Evolutionary conservation across 2,888 invertebrate species (phyloP).

Genomic region (Dione vanillae): DNA sequence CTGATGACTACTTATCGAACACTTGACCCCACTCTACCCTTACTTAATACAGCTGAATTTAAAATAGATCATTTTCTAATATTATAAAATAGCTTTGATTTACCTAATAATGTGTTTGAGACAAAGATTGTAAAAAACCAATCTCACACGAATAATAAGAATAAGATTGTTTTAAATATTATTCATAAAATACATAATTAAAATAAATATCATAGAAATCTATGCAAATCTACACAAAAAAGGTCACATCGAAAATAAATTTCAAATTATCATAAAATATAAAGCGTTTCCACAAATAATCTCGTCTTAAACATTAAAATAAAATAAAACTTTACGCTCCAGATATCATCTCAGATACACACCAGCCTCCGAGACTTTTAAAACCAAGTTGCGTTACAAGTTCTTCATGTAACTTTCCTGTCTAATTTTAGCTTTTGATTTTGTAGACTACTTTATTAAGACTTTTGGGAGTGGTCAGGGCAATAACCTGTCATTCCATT

Average conservation of each 20-base stretch:
- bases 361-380: conserved; percentile 16
- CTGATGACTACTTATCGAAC: conserved; percentile 31
- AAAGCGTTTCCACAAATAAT: neutral
- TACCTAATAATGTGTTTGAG: neutral
- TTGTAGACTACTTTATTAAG: conserved; percentile 16
- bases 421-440: conserved; percentile 22
- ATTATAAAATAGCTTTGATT: neutral
- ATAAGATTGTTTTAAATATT: neutral
- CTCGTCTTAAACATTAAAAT: conserved; percentile 3
- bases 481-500: conserved; percentile 1
- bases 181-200: neutral
- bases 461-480: conserved; percentile 18
- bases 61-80: conserved; percentile 6
- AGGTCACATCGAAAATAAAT: neutral
- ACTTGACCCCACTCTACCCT: conserved; percentile 27
- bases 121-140: neutral
- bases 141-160: no score
- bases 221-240: neutral
- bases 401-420: conserved; percentile 15
- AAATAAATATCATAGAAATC: neutral
- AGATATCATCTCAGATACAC: conserved; percentile 21
- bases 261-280: neutral
- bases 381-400: conserved; percentile 24
- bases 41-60: neutral
- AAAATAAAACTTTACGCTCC: conserved; percentile 12